Evolutionary conservation across 1,140 invertebrate species (phyloP).

Genomic region (Aphelenchoides avenae): DNA sequence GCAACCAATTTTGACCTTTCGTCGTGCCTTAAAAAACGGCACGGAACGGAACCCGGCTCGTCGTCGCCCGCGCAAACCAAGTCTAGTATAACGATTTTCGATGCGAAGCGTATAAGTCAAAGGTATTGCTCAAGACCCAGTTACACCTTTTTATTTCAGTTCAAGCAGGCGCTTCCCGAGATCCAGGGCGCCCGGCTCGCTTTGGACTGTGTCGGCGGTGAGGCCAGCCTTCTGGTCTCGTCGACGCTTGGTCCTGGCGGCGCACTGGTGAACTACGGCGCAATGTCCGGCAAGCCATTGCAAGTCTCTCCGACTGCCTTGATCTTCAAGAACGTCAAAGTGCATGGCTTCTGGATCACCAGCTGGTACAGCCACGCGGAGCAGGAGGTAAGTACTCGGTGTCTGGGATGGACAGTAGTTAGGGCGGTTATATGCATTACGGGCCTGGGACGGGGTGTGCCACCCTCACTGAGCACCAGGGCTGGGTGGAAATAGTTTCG

Average conservation of each 20-base stretch:
- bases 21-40: too few relatives aligned
- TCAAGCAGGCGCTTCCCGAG: conserved; percentile 21
- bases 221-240: conserved; percentile 62
- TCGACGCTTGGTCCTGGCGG: conserved; percentile 33
- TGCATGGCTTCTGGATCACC: conserved; percentile 94
- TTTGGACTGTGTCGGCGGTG: conserved; percentile 90
- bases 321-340: conserved; percentile 84
- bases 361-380: conserved; percentile 68
- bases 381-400: conserved; percentile 39
- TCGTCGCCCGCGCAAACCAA: too few relatives aligned
- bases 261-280: conserved; percentile 56
- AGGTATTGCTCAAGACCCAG: too few relatives aligned
- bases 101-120: too few relatives aligned
- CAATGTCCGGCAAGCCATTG: conserved; percentile 55
- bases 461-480: too few relatives aligned
- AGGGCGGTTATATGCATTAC: too few relatives aligned
- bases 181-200: conserved; percentile 71
- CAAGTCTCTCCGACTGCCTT: conserved; percentile 73
- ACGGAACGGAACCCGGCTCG: too few relatives aligned
- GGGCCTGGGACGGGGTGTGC: too few relatives aligned
- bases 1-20: too few relatives aligned
- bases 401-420: too few relatives aligned
- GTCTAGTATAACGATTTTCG: too few relatives aligned
- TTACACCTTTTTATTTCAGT: conserved; percentile 61
- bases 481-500: too few relatives aligned